A percentile compares a stretch with the other conserved stretches of the same genome.
These are phyloP conservation scores for Drosophila ustulata DNA, from an alignment of 2,888 invertebrate genomes.

Conservation along the genomic window DNA sequence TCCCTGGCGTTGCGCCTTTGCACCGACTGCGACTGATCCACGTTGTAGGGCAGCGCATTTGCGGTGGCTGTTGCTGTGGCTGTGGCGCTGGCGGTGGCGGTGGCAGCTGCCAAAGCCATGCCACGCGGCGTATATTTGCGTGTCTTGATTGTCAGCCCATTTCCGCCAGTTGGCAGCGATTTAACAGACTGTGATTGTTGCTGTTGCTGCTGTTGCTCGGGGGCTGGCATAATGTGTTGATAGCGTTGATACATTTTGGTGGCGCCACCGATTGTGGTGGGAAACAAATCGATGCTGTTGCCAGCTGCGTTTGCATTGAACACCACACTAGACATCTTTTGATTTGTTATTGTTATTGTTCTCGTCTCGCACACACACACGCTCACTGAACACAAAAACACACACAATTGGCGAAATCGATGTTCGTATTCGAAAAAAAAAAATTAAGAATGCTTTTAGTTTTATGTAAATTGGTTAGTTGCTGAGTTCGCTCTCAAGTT, in stretches of 20 bases:
- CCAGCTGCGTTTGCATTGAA: slow-evolving; percentile 54
- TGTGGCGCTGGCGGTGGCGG: slow-evolving; percentile 3
- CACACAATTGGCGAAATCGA: too few species aligned
- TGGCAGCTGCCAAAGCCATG: slow-evolving; percentile 51
- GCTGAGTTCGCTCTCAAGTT: slow-evolving; percentile 68
- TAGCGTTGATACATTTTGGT: slow-evolving; percentile 77
- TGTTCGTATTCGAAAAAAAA: too few species aligned
- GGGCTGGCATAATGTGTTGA: slow-evolving; percentile 77
- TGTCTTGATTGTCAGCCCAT: slow-evolving; percentile 89
- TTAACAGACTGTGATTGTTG: slow-evolving; percentile 7
- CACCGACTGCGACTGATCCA: slow-evolving; percentile 93
- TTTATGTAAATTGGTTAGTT: slow-evolving; percentile 11
- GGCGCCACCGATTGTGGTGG: slow-evolving; percentile 61
- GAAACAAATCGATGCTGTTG: slow-evolving; percentile 54
- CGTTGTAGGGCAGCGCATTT: slow-evolving; percentile 64
- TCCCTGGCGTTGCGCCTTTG: slow-evolving; percentile 96
- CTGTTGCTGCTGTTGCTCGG: slow-evolving; percentile 45
- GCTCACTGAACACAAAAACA: not conserved
- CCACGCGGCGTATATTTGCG: slow-evolving; percentile 88
- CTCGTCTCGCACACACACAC: slow-evolving; percentile 25
- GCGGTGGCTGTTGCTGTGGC: slow-evolving; percentile 13
- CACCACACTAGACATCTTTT: slow-evolving; percentile 62
- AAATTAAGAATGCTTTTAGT: not conserved
- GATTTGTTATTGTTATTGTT: not conserved
- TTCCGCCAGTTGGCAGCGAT: not conserved